phyloP scores from a whole-genome alignment of 1,140 invertebrate genomes.

The Mizuhopecten yessoensis region DNA sequence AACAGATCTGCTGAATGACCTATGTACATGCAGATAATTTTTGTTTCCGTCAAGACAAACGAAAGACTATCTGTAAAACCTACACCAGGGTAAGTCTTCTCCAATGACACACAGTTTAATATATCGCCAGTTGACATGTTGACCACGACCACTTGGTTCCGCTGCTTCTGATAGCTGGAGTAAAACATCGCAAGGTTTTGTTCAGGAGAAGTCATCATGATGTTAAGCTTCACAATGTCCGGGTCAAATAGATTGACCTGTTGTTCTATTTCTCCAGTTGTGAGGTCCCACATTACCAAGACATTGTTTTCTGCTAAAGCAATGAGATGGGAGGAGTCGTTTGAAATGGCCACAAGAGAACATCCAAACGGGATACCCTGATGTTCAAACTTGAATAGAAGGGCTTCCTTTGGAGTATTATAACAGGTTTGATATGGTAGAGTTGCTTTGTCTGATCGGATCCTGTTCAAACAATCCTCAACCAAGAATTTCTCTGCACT shows the following conservation, averaged over 20 bases:
- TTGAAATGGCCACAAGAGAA: slow-evolving; percentile 56
- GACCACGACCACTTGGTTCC: slow-evolving; percentile 62
- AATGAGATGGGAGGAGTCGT: slow-evolving; percentile 63
- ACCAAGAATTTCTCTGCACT: slow-evolving; percentile 63
- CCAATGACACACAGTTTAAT: slow-evolving; percentile 58
- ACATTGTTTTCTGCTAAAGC: slow-evolving; percentile 63
- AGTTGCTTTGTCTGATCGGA: slow-evolving; percentile 46
- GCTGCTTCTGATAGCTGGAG: slow-evolving; percentile 64
- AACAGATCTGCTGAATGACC: slow-evolving; percentile 65
- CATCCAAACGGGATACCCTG: slow-evolving; percentile 60
- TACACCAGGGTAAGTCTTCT: slow-evolving; percentile 65
- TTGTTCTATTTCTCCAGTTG: slow-evolving; percentile 65
- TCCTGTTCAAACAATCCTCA: slow-evolving; percentile 58
- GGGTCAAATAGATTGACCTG: slow-evolving; percentile 46
- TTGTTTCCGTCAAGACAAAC: slow-evolving; percentile 59
- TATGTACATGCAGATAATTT: slow-evolving; percentile 54
- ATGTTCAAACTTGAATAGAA: slow-evolving; percentile 66
- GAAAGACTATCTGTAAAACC: slow-evolving; percentile 64
- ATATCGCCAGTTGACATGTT: slow-evolving; percentile 61
- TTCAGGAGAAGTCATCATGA: slow-evolving; percentile 54
- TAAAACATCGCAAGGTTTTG: slow-evolving; percentile 63
- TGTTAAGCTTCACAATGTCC: slow-evolving; percentile 63
- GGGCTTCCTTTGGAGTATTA: slow-evolving; percentile 61
- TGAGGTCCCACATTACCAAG: slow-evolving; percentile 65
- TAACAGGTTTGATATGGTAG: slow-evolving; percentile 66